Base-by-base conservation (phyloP, 2,113 vertebrate genomes). In the Neopipo cinnamomea region DNA sequence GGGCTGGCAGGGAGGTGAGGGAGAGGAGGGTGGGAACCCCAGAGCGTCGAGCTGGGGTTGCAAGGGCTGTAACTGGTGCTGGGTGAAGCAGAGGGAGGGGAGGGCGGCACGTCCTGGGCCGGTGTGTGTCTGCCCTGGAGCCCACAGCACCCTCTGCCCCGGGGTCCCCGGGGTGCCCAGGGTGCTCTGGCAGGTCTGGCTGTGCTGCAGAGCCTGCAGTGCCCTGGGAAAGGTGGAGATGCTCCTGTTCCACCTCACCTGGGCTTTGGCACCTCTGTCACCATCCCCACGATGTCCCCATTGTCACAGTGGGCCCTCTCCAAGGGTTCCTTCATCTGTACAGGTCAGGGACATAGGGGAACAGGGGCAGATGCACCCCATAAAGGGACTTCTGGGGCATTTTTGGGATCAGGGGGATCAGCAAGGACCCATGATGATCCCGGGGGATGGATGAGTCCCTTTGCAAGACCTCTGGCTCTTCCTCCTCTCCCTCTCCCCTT, bases 331-430 rank as follows among this genome's bases (percentile, higher is more conserved):
- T 33, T 46, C 33, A 4, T 4, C 6, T 1, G 18, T 33, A 1
- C 41, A 3, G n/a, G 21, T 9, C 14, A 17, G 39, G 22, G 11
- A 5, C 9, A 1, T 1, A 12, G 5, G 12, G 21, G n/a, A 11
- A 3, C 42, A 7, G 0, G 42, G 28, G 21, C 13, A 14, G 61
- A 8, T 0, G 0, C n/a, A 20, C 7, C 37, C 28, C 37, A 2
- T 1, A 5, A 76, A 58, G 8, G 11, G 63, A 30, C 0, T 87
- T 89, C 3, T 1, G 15, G 52, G 31, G 72, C 0, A 0, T 2
- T 84, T 86, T 80, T 2, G 0, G 47, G 70, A 3, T 86, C 7
- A 2, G 53, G 13, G n/a, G 35, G 30, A 9, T 42, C 58, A 27
- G 42, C 3, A 1, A 61, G 41, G 35, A 27, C 12, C 46, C 17